Percentiles rank a stretch among this genome's conserved stretches.
These are phyloP conservation scores for Megalopta genalis DNA, from an alignment of 1,140 invertebrate genomes.

Conservation along the genomic window DNA sequence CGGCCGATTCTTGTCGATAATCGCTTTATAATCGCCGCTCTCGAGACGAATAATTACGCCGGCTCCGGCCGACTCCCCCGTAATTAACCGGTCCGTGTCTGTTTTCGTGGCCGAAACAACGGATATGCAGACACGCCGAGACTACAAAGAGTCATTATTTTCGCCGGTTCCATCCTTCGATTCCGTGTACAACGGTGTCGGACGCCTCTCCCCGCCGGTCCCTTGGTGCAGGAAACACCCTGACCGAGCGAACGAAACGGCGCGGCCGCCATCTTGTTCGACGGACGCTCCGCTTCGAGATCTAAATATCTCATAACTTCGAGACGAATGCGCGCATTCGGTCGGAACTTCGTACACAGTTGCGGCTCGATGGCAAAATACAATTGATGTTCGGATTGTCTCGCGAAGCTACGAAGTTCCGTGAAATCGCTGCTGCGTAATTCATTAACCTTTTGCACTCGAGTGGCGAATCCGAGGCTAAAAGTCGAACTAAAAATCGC, in stretches of 20 bases:
- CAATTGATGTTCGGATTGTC: too few relatives aligned
- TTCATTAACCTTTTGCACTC: too few relatives aligned
- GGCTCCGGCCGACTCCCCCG: conserved; percentile 25
- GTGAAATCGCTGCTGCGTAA: too few relatives aligned
- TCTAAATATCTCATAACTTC: neutral
- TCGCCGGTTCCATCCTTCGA: neutral
- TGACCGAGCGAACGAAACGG: neutral
- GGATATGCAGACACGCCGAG: conserved; percentile 40
- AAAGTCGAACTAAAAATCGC: too few relatives aligned
- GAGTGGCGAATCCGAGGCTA: too few relatives aligned
- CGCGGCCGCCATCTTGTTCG: neutral
- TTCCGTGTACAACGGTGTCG: neutral
- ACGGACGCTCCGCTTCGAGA: neutral
- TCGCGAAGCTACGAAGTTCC: too few relatives aligned
- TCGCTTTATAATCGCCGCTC: conserved; percentile 68
- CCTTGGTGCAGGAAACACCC: neutral
- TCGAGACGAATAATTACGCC: conserved; percentile 69
- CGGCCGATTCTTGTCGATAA: conserved; percentile 66
- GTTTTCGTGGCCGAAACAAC: conserved; percentile 53
- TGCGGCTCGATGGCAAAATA: neutral
- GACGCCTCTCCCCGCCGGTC: neutral
- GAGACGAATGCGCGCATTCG: accelerated
- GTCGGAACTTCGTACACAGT: neutral
- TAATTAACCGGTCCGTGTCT: conserved; percentile 54
- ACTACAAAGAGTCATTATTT: conserved; percentile 53